Conservation (phyloP, 1,140 invertebrate species). For the Eupeodes corollae region DNA sequence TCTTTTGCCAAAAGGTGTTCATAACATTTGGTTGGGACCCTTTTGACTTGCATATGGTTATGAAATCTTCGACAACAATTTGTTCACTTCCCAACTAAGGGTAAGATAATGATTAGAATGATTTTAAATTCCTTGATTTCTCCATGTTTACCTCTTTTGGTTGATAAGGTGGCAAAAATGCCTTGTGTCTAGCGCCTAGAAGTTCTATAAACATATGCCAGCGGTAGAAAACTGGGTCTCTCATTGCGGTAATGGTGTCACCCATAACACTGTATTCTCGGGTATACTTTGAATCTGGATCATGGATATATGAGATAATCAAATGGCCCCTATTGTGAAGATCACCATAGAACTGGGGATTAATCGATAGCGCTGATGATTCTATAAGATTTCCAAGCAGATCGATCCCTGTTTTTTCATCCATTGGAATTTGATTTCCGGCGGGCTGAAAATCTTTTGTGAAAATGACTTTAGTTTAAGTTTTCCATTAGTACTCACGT, state of each 20-base stretch:
- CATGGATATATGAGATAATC: slow-evolving; percentile 44
- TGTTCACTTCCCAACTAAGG: slow-evolving; percentile 38
- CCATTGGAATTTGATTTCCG: slow-evolving; percentile 35
- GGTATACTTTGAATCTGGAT: slow-evolving; percentile 43
- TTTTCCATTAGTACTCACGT: slow-evolving; percentile 31
- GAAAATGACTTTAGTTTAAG: not conserved
- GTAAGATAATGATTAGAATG: slow-evolving; percentile 4
- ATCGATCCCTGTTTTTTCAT: slow-evolving; percentile 41
- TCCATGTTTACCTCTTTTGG: slow-evolving; percentile 9
- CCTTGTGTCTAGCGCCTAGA: slow-evolving; percentile 60
- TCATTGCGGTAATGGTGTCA: slow-evolving; percentile 54
- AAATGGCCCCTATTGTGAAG: slow-evolving; percentile 49
- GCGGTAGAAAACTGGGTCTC: slow-evolving; percentile 69
- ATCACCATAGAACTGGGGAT: slow-evolving; percentile 43
- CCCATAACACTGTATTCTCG: slow-evolving; percentile 51
- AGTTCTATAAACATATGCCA: slow-evolving; percentile 67
- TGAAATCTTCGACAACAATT: slow-evolving; percentile 33
- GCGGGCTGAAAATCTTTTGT: slow-evolving; percentile 8
- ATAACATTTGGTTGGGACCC: slow-evolving; percentile 33
- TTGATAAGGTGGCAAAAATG: slow-evolving; percentile 47
- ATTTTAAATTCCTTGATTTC: no score
- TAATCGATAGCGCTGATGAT: slow-evolving; percentile 31
- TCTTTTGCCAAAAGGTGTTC: slow-evolving; percentile 40
- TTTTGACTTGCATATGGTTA: slow-evolving; percentile 32
- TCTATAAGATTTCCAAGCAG: slow-evolving; percentile 41